Evolutionary conservation across 1,140 invertebrate species (phyloP).

Genomic region (silkworm (Bombyx mori)): ASM3026992v2 NC_085129.1:7210501-7211000

Average conservation of each 20-base stretch:
- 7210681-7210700: slow-evolving; percentile 50
- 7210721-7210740: slow-evolving; percentile 44
- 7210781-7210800: background rate
- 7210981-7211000: too few species aligned
- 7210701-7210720: slow-evolving; percentile 56
- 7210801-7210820: background rate
- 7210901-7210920: too few species aligned
- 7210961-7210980: too few species aligned
- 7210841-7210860: too few species aligned
- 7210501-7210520: too few species aligned
- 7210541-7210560: slow-evolving; percentile 49
- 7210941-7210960: background rate
- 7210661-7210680: slow-evolving; percentile 50
- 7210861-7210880: too few species aligned
- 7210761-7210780: background rate
- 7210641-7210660: slow-evolving; percentile 62
- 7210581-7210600: slow-evolving; percentile 53
- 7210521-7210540: slow-evolving; percentile 36
- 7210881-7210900: too few species aligned
- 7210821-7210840: too few species aligned
- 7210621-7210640: slow-evolving; percentile 52
- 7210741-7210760: slow-evolving; percentile 35
- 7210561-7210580: slow-evolving; percentile 61
- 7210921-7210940: too few species aligned
- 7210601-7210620: slow-evolving; percentile 59